Conservation (phyloP, 2,113 vertebrate species). For the Cheirogaleus medius region DNA sequence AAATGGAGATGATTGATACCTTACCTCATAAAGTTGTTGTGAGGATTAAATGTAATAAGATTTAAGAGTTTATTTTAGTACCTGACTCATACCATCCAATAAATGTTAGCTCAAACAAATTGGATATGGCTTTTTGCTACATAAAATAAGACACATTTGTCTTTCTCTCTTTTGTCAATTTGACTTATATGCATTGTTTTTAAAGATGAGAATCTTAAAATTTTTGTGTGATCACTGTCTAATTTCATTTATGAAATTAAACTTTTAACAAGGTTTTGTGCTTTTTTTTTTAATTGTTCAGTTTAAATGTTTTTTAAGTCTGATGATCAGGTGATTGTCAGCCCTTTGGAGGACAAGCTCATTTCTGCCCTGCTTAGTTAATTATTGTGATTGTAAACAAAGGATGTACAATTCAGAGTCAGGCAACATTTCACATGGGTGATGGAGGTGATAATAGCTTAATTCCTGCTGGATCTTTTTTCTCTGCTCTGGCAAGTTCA, state of each 20-base stretch:
- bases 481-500: constrained; percentile 90
- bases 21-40: background rate
- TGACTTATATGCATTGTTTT: background rate
- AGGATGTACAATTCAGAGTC: constrained; percentile 79
- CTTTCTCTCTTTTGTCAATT: constrained; percentile 27
- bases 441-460: constrained; percentile 93
- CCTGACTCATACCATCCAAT: constrained; percentile 29
- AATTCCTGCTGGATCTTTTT: constrained; percentile 92
- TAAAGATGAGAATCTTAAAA: constrained; percentile 15
- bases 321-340: constrained; percentile 56
- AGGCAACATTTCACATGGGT: constrained; percentile 85
- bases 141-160: background rate
- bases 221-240: background rate
- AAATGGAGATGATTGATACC: background rate
- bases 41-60: background rate
- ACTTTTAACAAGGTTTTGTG: background rate
- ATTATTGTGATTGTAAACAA: constrained; percentile 81
- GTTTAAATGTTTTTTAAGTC: constrained; percentile 63
- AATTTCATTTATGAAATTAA: background rate
- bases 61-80: constrained; percentile 43
- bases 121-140: background rate
- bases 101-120: background rate
- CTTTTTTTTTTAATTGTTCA: background rate
- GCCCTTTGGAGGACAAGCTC: constrained; percentile 68
- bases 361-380: constrained; percentile 73